A percentile compares a stretch with the other conserved stretches of the same genome.
Evolutionary conservation across 2,797 vertebrate species (phyloP).

Genomic region (Myotis daubentonii): DNA sequence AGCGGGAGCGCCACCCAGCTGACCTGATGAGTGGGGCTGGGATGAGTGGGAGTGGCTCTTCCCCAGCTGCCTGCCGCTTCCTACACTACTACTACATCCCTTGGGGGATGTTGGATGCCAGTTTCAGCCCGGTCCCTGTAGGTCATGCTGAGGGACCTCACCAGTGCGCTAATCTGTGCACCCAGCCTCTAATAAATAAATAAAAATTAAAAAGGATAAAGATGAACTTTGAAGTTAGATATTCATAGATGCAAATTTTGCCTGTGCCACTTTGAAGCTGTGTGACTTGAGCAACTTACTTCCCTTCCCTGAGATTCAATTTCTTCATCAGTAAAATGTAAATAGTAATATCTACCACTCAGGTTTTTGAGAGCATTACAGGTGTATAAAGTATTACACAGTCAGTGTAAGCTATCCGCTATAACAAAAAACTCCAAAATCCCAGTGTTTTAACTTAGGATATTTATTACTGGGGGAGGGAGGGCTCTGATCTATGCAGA

Average conservation of each 20-base stretch:
- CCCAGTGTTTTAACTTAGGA: neutral
- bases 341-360: neutral
- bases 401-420: neutral
- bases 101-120: no score
- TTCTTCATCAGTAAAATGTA: slow-evolving; percentile 10
- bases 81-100: no score
- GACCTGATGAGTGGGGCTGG: no score
- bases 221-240: slow-evolving; percentile 4
- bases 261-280: neutral
- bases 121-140: no score
- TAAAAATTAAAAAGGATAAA: neutral
- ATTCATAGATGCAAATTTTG: neutral
- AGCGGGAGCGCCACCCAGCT: no score
- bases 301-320: neutral
- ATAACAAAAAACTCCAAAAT: neutral
- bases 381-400: neutral
- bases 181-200: neutral
- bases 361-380: neutral
- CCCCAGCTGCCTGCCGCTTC: no score
- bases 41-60: no score
- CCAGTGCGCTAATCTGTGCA: no score
- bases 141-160: no score
- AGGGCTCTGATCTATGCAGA: neutral
- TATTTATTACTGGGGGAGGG: neutral
- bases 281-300: neutral